A percentile compares a stretch with the other conserved stretches of the same genome.
Conservation (phyloP, 2,113 vertebrate species). For the Podiceps cristatus region DNA sequence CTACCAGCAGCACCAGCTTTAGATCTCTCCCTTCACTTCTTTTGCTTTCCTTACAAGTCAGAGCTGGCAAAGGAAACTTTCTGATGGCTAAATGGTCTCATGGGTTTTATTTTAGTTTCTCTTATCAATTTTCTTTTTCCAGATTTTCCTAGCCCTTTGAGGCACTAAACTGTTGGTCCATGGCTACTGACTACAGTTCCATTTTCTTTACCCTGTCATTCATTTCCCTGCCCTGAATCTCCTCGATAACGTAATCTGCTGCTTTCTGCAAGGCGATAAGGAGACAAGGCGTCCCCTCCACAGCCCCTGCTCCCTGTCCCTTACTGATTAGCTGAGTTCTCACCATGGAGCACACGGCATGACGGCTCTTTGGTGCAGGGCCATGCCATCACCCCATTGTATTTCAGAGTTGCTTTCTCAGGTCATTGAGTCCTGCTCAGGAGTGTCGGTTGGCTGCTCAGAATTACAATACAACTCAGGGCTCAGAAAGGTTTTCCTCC, state of each 20-base stretch:
- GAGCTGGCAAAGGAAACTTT: neutral
- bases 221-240: neutral
- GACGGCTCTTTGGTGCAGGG: neutral
- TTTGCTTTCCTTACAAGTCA: neutral
- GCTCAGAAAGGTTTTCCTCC: neutral
- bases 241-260: neutral
- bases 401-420: neutral
- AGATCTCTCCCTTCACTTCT: neutral
- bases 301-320: neutral
- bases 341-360: rapidly evolving
- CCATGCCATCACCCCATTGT: rapidly evolving
- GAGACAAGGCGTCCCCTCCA: neutral
- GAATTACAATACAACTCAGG: neutral
- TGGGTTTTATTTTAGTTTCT: neutral
- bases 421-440: neutral
- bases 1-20: neutral
- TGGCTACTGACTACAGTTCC: neutral
- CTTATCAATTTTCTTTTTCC: neutral
- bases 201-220: neutral
- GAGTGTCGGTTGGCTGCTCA: neutral
- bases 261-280: rapidly evolving
- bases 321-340: neutral
- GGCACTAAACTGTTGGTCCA: neutral
- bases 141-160: neutral
- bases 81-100: rapidly evolving